A percentile compares a stretch with the other conserved stretches of the same genome.
Evolutionary conservation across 2,888 invertebrate species (phyloP).

Genomic region (Drosophila cognata): DNA sequence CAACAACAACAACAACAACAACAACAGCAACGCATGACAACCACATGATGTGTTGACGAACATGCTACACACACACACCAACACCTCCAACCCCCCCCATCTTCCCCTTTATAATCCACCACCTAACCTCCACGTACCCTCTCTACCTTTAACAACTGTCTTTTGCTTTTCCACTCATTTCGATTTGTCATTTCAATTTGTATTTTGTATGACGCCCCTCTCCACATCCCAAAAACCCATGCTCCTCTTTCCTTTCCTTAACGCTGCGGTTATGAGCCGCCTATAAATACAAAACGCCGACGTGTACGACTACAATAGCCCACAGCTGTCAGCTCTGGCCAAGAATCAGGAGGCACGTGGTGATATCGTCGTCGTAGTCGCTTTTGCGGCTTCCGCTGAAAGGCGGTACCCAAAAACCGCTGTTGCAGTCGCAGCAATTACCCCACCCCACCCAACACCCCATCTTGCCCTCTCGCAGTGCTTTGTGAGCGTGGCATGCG

Average conservation of each 20-base stretch:
- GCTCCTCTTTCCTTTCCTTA: not conserved
- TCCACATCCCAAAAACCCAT: not conserved
- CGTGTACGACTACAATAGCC: not conserved
- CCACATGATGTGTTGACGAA: slow-evolving; percentile 28
- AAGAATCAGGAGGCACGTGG: slow-evolving; percentile 15
- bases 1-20: slow-evolving; percentile 23
- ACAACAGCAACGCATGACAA: slow-evolving; percentile 37
- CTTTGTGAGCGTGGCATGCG: slow-evolving; percentile 10
- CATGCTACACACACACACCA: slow-evolving; percentile 6
- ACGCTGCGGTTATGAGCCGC: slow-evolving; percentile 50
- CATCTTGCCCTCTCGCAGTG: not conserved
- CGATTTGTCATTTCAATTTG: slow-evolving; percentile 71
- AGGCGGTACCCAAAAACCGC: not conserved
- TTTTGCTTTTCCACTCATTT: slow-evolving; percentile 45
- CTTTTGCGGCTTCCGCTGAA: slow-evolving; percentile 50
- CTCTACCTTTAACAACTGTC: slow-evolving; percentile 7
- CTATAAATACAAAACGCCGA: slow-evolving; percentile 42
- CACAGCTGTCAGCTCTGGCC: slow-evolving; percentile 17
- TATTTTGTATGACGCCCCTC: slow-evolving; percentile 39
- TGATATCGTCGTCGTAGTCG: not conserved
- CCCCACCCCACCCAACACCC: too few relatives aligned
- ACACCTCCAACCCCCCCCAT: not conserved
- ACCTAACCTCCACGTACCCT: not conserved
- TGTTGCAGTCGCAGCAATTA: slow-evolving; percentile 7
- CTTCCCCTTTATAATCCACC: not conserved